Base-by-base conservation (phyloP, 2,888 invertebrate genomes). In the Lithosia quadra region DNA sequence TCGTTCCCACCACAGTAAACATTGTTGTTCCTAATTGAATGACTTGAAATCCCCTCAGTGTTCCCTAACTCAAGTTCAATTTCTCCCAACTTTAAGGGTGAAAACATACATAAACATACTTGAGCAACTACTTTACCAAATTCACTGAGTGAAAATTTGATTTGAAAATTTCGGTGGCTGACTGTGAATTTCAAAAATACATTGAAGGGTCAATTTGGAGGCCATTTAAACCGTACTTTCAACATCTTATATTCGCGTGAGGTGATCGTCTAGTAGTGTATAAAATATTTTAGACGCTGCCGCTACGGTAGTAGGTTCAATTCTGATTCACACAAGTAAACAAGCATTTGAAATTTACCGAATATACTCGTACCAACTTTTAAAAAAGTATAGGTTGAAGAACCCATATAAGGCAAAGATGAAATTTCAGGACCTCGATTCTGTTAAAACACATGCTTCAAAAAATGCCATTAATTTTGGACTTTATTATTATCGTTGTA, bases 191-290 rank as follows among this genome's bases (percentile, higher is more conserved):
- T 18, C 22, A 60, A 9, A 60, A 53, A 63, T 22, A 33, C 53
- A 15, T 15, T 55, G 34, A 22, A 63, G 63, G 53, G 53, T 53
- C 22, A 21, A 28, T 28, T 63, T 63, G 33, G n/a, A n/a, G 53
- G 53, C 24, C 53, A 53, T 53, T 53, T 53, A 55, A 34, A 55
- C 15, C 21, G 61, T 33, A 10, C 22, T 15, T 53, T 53, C 63
- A 28, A 21, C 13, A 53, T 62, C 24, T 43, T 11, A 62, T n/a
- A 7, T 34, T 33, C 33, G 22, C 15, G 21, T 53, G 63, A 63
- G 13, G 33, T 34, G 33, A 18, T 22, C 7, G 7, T n/a, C 49
- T 21, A 63, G 63, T 21, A 4, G 5, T 28, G 28, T 28, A 28
- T 5, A 28, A 5, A 33, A 21, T 33, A 49, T 63, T 63, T 15